A percentile compares a stretch with the other conserved stretches of the same genome.
Conservation (phyloP, 2,888 invertebrate genomes). For the Temnothorax unifasciatus region DNA sequence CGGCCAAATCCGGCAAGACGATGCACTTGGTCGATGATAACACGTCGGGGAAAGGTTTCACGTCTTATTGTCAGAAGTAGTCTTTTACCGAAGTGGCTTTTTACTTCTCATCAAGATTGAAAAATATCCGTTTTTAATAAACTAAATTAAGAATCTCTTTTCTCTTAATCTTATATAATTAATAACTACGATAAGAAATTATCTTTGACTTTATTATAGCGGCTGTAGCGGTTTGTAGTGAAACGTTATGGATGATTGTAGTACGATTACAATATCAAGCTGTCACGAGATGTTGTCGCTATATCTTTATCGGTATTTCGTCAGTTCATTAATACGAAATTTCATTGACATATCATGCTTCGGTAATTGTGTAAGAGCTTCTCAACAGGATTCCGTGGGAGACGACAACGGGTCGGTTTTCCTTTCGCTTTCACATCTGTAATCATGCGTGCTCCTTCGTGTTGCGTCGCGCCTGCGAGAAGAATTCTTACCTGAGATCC, state of each 20-base stretch:
- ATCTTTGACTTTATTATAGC: not conserved
- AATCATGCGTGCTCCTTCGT: not conserved
- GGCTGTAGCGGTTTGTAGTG: not conserved
- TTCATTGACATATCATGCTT: slow-evolving; percentile 46
- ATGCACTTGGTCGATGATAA: slow-evolving; percentile 2
- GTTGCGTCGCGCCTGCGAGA: slow-evolving; percentile 31
- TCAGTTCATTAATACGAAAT: slow-evolving; percentile 36
- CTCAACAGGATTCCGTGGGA: slow-evolving; percentile 53
- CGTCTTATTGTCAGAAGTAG: not conserved
- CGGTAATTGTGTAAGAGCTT: slow-evolving; percentile 24
- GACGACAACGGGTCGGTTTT: slow-evolving; percentile 45
- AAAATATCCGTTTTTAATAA: not conserved
- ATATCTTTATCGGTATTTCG: slow-evolving; percentile 3
- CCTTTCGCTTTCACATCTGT: slow-evolving; percentile 54
- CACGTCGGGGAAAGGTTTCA: not conserved
- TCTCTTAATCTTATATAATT: not conserved
- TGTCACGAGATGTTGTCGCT: not conserved
- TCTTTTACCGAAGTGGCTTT: not conserved
- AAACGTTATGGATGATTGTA: not conserved
- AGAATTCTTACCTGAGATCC: slow-evolving; percentile 59
- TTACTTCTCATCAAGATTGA: not conserved
- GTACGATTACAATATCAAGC: not conserved
- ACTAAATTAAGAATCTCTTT: not conserved
- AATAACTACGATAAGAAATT: not conserved
- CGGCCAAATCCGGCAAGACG: slow-evolving; percentile 16